These are phyloP conservation scores for Myxocyprinus asiaticus DNA, from an alignment of 2,113 vertebrate genomes.

Conservation along the genomic window DNA sequence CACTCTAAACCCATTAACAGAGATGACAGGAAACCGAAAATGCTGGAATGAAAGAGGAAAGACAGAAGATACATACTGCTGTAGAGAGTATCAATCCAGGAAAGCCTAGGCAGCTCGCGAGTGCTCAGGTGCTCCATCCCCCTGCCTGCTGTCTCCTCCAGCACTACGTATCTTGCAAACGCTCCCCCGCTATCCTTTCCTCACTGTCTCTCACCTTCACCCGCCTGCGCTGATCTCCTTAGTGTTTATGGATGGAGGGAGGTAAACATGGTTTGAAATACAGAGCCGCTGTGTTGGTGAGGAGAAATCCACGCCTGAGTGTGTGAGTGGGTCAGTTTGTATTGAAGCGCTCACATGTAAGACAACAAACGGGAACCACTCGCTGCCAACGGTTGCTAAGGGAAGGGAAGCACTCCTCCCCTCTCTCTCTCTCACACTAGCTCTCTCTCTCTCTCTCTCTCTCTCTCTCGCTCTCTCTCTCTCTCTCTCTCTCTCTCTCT, in stretches of 20 bases:
- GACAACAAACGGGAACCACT: slow-evolving; percentile 30
- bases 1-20: not conserved
- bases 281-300: not conserved
- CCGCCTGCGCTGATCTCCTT: not conserved
- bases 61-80: slow-evolving; percentile 85
- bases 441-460: slow-evolving; percentile 4
- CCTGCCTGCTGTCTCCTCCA: slow-evolving; percentile 52
- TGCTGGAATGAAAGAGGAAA: not conserved
- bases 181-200: slow-evolving; percentile 41
- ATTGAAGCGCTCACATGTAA: slow-evolving; percentile 16
- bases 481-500: slow-evolving; percentile 9
- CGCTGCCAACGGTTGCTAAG: slow-evolving; percentile 55
- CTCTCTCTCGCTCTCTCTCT: not conserved
- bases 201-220: slow-evolving; percentile 29
- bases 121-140: slow-evolving; percentile 95
- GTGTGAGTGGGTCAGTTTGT: not conserved
- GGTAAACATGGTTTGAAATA: slow-evolving; percentile 8
- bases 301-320: not conserved
- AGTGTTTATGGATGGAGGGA: not conserved
- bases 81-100: slow-evolving; percentile 98
- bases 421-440: slow-evolving; percentile 3
- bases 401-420: slow-evolving; percentile 40
- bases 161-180: slow-evolving; percentile 29
- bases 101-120: slow-evolving; percentile 90
- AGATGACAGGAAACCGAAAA: not conserved